Conservation (phyloP, 2,797 vertebrate genomes). For the Masticophis lateralis region DNA sequence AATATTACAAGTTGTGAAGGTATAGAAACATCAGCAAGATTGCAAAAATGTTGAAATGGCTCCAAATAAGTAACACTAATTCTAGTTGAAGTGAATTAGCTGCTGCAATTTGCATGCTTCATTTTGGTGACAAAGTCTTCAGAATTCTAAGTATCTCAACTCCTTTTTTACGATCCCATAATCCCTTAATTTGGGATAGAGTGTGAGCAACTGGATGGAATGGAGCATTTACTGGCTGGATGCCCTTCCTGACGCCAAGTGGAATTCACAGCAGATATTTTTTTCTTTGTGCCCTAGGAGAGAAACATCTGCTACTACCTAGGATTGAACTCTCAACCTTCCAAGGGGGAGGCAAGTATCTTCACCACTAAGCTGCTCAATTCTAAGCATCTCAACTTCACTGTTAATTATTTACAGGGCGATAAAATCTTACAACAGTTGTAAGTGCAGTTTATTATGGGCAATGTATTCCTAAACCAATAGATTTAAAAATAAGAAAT, state of each 20-base stretch:
- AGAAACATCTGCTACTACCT: neutral
- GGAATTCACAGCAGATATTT: neutral
- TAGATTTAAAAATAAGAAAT: neutral
- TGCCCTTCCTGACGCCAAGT: neutral
- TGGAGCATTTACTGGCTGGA: neutral
- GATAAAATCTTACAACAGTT: neutral
- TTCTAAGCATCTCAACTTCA: neutral
- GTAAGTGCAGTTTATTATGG: neutral
- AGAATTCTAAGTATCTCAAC: neutral
- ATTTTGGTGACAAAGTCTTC: neutral
- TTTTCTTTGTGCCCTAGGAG: neutral
- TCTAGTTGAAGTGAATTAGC: conserved; percentile 16
- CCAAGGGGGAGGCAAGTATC: neutral
- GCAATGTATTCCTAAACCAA: neutral
- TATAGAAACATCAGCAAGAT: conserved; percentile 17
- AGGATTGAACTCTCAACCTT: neutral
- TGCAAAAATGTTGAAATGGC: neutral
- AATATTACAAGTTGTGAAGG: neutral
- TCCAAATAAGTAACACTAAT: neutral
- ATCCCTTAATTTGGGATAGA: neutral
- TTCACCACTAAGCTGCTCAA: neutral
- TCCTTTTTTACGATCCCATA: neutral
- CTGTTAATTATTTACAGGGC: neutral
- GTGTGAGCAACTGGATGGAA: neutral
- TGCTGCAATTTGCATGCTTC: neutral